Percentiles rank a stretch among this genome's conserved stretches.
Evolutionary conservation across 2,797 vertebrate genomes (phyloP).

Genomic region (Eidolon dupreanum): DNA sequence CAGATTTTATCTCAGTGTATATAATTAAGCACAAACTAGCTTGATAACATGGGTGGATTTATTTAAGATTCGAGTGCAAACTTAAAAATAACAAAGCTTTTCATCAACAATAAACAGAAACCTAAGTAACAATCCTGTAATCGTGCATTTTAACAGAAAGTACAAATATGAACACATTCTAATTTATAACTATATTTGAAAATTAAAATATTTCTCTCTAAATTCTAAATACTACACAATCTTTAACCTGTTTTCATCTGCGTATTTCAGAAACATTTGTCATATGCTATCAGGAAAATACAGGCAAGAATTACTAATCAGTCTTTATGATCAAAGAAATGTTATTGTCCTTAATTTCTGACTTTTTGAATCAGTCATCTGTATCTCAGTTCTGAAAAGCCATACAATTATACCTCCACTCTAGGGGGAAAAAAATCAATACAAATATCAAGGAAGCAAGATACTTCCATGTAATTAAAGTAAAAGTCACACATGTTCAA

Average conservation of each 20-base stretch:
- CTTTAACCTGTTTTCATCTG: constrained; percentile 63
- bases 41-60: constrained; percentile 75
- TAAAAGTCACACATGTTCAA: constrained; percentile 42
- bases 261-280: constrained; percentile 63
- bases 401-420: constrained; percentile 39
- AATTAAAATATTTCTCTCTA: constrained; percentile 61
- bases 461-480: constrained; percentile 65
- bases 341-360: constrained; percentile 22
- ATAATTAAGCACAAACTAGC: constrained; percentile 46
- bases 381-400: constrained; percentile 73
- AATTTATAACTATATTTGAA: constrained; percentile 70
- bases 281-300: constrained; percentile 59
- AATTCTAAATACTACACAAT: constrained; percentile 61
- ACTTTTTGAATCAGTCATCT: constrained; percentile 64
- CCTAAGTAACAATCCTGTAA: constrained; percentile 57
- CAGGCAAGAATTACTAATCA: constrained; percentile 52
- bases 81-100: constrained; percentile 74
- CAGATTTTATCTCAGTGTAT: neutral
- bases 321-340: constrained; percentile 49
- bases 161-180: constrained; percentile 67
- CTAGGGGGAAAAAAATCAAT: constrained; percentile 31
- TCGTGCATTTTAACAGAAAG: constrained; percentile 72
- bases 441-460: constrained; percentile 57
- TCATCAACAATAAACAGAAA: constrained; percentile 72
- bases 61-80: constrained; percentile 78